phyloP scores from a whole-genome alignment of 2,113 vertebrate species.

The Xiphias gladius region DNA sequence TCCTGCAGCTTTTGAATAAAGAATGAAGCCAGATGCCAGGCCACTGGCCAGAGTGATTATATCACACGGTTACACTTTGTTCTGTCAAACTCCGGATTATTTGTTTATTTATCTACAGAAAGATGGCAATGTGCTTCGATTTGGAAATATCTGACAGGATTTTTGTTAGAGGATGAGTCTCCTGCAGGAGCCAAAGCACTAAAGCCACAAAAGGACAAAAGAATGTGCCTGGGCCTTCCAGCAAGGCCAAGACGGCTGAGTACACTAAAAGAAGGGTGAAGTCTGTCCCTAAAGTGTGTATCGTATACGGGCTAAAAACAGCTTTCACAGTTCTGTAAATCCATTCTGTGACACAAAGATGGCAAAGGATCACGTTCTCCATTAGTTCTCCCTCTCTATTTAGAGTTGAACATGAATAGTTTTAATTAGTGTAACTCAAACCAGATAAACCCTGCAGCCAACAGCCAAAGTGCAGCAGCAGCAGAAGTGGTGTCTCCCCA shows the following conservation, averaged over 20 bases:
- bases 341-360: constrained; percentile 34
- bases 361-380: constrained; percentile 26
- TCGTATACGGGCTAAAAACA: neutral
- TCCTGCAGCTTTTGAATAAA: constrained; percentile 24
- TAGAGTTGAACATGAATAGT: constrained; percentile 30
- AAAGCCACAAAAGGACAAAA: constrained; percentile 49
- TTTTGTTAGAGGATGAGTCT: constrained; percentile 27
- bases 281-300: constrained; percentile 1
- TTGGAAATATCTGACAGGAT: constrained; percentile 22
- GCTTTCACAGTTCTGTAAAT: constrained; percentile 31
- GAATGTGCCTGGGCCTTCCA: constrained; percentile 51
- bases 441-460: constrained; percentile 39
- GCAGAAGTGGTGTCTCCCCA: constrained; percentile 1
- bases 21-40: constrained; percentile 55
- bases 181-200: constrained; percentile 43
- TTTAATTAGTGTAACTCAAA: constrained; percentile 61
- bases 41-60: neutral
- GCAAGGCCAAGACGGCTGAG: constrained; percentile 48
- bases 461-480: constrained; percentile 30
- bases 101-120: constrained; percentile 42
- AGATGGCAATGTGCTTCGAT: constrained; percentile 2
- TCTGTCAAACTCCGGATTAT: constrained; percentile 34
- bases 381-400: constrained; percentile 34
- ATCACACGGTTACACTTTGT: constrained; percentile 5
- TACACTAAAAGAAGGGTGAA: constrained; percentile 58